Conservation (phyloP, 2,797 vertebrate genomes). For the Gambelia wislizenii region DNA sequence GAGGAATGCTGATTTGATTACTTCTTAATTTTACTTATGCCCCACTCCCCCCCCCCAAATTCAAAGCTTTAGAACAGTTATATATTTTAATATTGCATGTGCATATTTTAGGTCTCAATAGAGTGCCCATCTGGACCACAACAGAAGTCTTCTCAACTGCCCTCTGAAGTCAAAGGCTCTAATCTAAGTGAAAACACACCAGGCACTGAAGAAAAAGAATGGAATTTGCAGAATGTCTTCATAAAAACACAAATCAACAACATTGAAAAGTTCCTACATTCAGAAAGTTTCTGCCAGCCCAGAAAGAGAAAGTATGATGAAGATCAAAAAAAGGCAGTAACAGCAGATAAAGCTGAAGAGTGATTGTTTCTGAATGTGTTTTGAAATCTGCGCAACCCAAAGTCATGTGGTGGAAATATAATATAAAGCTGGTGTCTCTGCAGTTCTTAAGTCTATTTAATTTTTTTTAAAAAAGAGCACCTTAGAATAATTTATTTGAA, state of each 20-base stretch:
- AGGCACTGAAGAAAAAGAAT: constrained; percentile 42
- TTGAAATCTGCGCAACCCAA: neutral
- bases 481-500: neutral
- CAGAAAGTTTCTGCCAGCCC: constrained; percentile 67
- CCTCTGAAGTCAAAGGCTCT: constrained; percentile 9
- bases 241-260: constrained; percentile 67
- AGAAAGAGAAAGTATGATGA: constrained; percentile 79
- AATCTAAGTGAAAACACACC: constrained; percentile 22
- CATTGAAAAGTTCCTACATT: constrained; percentile 69
- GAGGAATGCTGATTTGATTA: no score
- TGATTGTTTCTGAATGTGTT: neutral
- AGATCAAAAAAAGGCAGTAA: constrained; percentile 37
- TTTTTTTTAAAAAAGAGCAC: neutral
- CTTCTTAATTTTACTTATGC: no score
- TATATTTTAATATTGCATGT: constrained; percentile 14
- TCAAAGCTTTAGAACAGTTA: neutral
- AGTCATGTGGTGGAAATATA: neutral
- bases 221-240: constrained; percentile 35
- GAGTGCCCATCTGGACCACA: constrained; percentile 32
- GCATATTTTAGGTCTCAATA: constrained; percentile 67
- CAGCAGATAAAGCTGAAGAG: constrained; percentile 40
- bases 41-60: no score
- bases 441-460: neutral
- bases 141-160: constrained; percentile 44
- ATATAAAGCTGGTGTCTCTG: neutral